Base-by-base conservation (phyloP, 2,888 invertebrate genomes). In the Noctua janthina region DNA sequence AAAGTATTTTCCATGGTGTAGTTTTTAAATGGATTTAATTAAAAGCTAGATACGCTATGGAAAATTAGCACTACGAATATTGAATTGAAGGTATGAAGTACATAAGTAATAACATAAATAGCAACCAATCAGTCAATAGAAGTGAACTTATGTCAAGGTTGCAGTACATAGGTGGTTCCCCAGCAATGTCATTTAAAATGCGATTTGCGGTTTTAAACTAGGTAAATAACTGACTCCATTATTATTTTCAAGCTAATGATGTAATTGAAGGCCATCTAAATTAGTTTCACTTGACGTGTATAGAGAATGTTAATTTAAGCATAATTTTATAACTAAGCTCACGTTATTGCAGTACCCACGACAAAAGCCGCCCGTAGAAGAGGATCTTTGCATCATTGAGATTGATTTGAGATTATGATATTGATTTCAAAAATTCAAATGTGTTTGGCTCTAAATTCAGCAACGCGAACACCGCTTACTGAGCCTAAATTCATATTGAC, bases 231-330 rank as follows among this genome's bases (percentile, higher is more conserved):
- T 73, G 62, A 68, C 23, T 80, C n/a, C 39, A 54, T 74, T 73
- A 86, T 73, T 78, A 77, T 56, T 46, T 81, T 7, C 23, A 68
- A 73, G 64, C 46, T 49, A 75, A 86, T 86, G 73, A 78, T 43
- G 70, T 86, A 66, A 75, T 70, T 76, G 66, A 78, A 82, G 87
- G 72, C 35, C 66, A 76, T 83, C 6, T 73, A 73, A 75, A 86
- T 84, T 86, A 72, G 84, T 82, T 84, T 64, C 74, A 86, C 35
- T 69, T 69, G 23, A 59, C 15, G 20, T 56, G 0, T 23, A 29
- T 2, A 20, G 39, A 71, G 23, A 67, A 35, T 59, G 39, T 64
- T 54, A 0, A 62, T 64, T 56, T 71, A 5, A 74, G n/a, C 23
- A 49, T 62, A 0, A 66, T 59, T 81, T 69, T 70, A 73, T 43